Evolutionary conservation across 2,113 vertebrate genomes (phyloP).

Genomic region (Phainopepla nitens): DNA sequence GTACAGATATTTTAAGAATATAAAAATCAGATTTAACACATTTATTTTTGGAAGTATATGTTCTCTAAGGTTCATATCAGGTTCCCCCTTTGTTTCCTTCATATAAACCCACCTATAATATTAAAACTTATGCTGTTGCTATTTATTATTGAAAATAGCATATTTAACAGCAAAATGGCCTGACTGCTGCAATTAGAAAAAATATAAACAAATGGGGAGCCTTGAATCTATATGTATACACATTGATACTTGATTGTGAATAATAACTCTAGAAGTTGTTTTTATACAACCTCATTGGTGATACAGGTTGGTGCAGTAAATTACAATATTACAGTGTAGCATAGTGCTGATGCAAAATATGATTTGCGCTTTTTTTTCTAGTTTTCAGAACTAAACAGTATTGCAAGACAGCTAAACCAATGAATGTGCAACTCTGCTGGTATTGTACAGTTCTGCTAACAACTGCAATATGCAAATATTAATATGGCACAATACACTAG

Average conservation of each 20-base stretch:
- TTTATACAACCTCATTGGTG: conserved; percentile 70
- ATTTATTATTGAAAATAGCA: conserved; percentile 32
- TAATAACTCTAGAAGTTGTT: conserved; percentile 68
- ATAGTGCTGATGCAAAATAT: conserved; percentile 66
- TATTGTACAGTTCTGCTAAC: conserved; percentile 62
- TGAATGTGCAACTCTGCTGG: conserved; percentile 65
- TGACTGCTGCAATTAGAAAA: conserved; percentile 31
- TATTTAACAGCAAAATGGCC: conserved; percentile 19
- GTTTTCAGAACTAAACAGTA: conserved; percentile 71
- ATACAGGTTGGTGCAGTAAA: conserved; percentile 64
- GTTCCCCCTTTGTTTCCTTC: conserved; percentile 66
- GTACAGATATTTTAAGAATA: conserved; percentile 77
- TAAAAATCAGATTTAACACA: conserved; percentile 73
- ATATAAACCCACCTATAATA: neutral
- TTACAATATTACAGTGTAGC: conserved; percentile 62
- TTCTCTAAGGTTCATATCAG: conserved; percentile 59
- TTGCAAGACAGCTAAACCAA: conserved; percentile 70
- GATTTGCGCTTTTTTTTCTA: conserved; percentile 51
- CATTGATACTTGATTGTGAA: conserved; percentile 77
- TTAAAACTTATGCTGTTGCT: neutral
- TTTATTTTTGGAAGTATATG: conserved; percentile 76
- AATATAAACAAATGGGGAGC: conserved; percentile 72
- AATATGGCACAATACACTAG: conserved; percentile 58
- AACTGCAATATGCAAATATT: conserved; percentile 64
- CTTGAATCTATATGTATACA: conserved; percentile 75